These are phyloP conservation scores for Gallirallus australis DNA, from an alignment of 2,797 vertebrate species.

Conservation along the genomic window DNA sequence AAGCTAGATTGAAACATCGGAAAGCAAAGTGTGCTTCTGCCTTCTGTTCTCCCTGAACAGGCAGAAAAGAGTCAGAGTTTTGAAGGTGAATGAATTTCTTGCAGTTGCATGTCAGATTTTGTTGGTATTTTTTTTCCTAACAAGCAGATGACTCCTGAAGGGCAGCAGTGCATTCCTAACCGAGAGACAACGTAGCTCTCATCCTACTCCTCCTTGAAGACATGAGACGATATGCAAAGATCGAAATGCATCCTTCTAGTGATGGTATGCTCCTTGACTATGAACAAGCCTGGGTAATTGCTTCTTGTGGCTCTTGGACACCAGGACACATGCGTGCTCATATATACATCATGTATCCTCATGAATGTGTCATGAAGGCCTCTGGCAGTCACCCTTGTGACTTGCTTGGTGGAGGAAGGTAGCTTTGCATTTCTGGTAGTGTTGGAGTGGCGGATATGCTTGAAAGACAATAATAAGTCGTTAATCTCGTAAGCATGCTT, in stretches of 20 bases:
- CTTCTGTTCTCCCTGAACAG: not conserved
- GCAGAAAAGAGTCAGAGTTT: not conserved
- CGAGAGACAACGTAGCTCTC: not conserved
- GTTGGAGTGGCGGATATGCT: not conserved
- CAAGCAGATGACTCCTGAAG: not conserved
- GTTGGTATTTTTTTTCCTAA: not conserved
- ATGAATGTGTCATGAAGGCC: not conserved
- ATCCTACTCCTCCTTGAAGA: not conserved
- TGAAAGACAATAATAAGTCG: not conserved
- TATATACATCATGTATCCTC: not conserved
- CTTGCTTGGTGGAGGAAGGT: not conserved
- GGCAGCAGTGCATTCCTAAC: not conserved
- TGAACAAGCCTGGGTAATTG: not conserved
- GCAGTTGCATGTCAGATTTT: not conserved
- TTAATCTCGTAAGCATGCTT: not conserved
- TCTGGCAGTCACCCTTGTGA: not conserved
- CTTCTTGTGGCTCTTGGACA: not conserved
- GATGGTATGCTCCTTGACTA: fast-evolving
- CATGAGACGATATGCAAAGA: not conserved
- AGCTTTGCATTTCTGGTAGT: not conserved
- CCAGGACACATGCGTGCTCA: not conserved
- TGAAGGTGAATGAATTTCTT: not conserved
- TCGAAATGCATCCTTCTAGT: not conserved
- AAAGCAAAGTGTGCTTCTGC: not conserved
- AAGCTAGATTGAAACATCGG: not conserved